These are phyloP conservation scores for Diplosoma virens DNA, from an alignment of 23 tunicate species.

Conservation along the genomic window DNA sequence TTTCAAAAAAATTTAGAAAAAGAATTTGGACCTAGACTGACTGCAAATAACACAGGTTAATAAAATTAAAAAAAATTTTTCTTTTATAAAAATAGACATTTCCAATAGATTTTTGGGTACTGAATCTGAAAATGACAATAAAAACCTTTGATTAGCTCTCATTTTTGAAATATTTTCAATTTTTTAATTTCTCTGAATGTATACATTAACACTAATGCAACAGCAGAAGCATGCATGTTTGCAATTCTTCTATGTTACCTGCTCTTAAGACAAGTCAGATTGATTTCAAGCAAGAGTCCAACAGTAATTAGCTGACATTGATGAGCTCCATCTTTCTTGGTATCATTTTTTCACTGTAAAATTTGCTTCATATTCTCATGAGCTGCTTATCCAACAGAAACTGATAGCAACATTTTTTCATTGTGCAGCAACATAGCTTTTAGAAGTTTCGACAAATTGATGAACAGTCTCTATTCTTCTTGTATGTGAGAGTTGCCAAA, in stretches of 20 bases:
- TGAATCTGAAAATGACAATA: not conserved
- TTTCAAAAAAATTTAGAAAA: too few relatives aligned
- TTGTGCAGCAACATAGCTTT: not conserved
- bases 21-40: too few relatives aligned
- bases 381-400: not conserved
- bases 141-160: not conserved
- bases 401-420: not conserved
- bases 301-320: not conserved
- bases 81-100: not conserved
- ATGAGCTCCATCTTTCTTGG: not conserved
- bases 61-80: not conserved
- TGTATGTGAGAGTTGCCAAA: not conserved
- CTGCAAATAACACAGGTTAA: not conserved
- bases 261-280: not conserved
- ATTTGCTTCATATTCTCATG: not conserved
- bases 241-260: not conserved
- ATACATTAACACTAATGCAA: too few relatives aligned
- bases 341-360: not conserved
- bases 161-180: too few relatives aligned
- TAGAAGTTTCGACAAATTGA: too few relatives aligned
- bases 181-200: too few relatives aligned
- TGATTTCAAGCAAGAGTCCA: too few relatives aligned
- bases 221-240: not conserved
- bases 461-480: too few relatives aligned
- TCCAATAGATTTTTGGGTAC: not conserved